Evolutionary conservation across 2,797 vertebrate genomes (phyloP), one percentile per base, ranked within the genome.

Genomic region (Enteromius anoplus): DNA sequence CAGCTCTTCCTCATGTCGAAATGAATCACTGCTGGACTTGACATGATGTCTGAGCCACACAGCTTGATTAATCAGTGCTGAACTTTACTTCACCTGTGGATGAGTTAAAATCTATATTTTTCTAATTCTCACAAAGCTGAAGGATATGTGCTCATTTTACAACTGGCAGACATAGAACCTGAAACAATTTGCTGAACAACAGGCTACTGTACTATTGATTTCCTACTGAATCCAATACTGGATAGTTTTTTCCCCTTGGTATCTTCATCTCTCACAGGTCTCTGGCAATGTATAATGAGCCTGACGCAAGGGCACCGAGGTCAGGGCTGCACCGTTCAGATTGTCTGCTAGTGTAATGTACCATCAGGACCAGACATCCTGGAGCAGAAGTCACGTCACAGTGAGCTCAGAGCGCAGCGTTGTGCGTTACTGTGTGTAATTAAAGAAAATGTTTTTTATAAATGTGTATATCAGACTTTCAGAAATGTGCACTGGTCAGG

Each of bases 191-290:
- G 14, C 78, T 5, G 0, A 42, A 69, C 19, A 72, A 34, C 51
- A 62, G 26, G 68, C 53, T 72, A 32, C 34, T 80, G 78, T 70
- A 70, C 66, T 70, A 80, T 80, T 80, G 68, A 80, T 80, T 80
- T 71, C 34, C 53, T 80, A 45, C 53, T 72, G 40, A 71, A 71
- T 80, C 40, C 40, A 80, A 71, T 80, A 64, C 42, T 71, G 71
- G 21, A 53, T 75, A 45, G 60, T n/a, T 68, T 53, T 64, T 58
- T 68, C 3, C 14, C 47, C 37, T 45, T 1, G 1, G 58, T 60
- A 66, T 79, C 26, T 77, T 68, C 7, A 2, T 69, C 75, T 47
- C 37, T 49, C 58, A 55, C 42, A 65, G 34, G 51, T 68, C 40
- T 17, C 64, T 76, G 62, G 53, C 51, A 70, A 19, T 69, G 40